Evolutionary conservation across 2,888 invertebrate genomes (phyloP).

Genomic region (Eilema sororculum): DNA sequence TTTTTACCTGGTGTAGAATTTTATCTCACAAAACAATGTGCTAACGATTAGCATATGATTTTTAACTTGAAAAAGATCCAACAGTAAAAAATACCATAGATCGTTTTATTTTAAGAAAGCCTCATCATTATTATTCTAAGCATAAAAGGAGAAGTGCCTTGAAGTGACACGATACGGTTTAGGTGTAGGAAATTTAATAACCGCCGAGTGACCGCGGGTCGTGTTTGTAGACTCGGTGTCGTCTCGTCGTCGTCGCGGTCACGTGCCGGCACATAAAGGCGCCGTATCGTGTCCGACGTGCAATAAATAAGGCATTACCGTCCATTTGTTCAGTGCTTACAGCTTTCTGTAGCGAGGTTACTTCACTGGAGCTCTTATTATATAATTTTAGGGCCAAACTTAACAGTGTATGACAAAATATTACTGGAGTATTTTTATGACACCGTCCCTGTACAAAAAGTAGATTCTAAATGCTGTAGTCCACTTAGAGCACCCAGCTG

Average conservation of each 20-base stretch:
- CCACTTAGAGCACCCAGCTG: too few species aligned
- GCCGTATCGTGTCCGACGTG: constrained; percentile 22
- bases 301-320: constrained; percentile 40
- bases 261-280: constrained; percentile 14
- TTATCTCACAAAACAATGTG: too few species aligned
- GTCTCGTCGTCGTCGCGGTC: constrained; percentile 22
- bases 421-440: constrained; percentile 39
- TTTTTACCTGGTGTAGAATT: too few species aligned
- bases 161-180: constrained; percentile 24
- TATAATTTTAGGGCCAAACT: constrained; percentile 30
- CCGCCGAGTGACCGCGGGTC: constrained; percentile 9
- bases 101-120: background rate
- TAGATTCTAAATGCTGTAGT: too few species aligned
- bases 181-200: constrained; percentile 44
- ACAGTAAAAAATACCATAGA: background rate
- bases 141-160: constrained; percentile 21
- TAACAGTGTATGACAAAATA: constrained; percentile 28
- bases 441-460: too few species aligned
- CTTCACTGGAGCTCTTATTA: constrained; percentile 26
- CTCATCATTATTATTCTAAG: constrained; percentile 28
- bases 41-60: too few species aligned
- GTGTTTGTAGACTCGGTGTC: constrained; percentile 22
- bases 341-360: constrained; percentile 10
- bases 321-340: constrained; percentile 35
- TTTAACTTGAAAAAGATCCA: too few species aligned